phyloP scores from a whole-genome alignment of 2,888 invertebrate genomes.

The Drosophila flavopinicola region DNA sequence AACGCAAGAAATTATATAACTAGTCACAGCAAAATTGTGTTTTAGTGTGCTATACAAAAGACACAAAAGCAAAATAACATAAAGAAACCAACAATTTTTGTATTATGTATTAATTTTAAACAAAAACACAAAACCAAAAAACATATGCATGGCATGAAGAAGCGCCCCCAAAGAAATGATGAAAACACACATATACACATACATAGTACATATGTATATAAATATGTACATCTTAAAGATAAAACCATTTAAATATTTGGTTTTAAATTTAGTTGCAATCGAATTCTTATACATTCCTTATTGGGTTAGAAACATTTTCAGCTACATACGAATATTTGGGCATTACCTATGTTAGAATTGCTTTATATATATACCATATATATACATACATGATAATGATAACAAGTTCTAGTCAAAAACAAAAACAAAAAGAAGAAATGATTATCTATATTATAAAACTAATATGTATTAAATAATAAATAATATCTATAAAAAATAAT shows the following conservation, averaged over 20 bases:
- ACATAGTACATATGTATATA: slow-evolving; percentile 7
- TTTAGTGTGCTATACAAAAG: slow-evolving; percentile 60
- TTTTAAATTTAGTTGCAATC: slow-evolving; percentile 43
- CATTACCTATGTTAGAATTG: slow-evolving; percentile 39
- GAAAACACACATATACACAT: slow-evolving; percentile 4
- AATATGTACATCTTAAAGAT: slow-evolving; percentile 1
- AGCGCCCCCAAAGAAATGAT: slow-evolving; percentile 25
- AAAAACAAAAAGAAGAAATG: slow-evolving; percentile 54
- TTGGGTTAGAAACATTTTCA: slow-evolving; percentile 12
- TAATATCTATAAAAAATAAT: slow-evolving; percentile 61
- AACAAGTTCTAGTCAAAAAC: slow-evolving; percentile 75
- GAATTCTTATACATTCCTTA: slow-evolving; percentile 26
- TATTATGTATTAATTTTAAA: slow-evolving; percentile 57
- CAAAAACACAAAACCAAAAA: slow-evolving; percentile 28
- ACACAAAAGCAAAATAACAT: slow-evolving; percentile 6
- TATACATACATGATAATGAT: slow-evolving; percentile 36
- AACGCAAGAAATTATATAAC: slow-evolving; percentile 54
- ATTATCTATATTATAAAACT: slow-evolving; percentile 56
- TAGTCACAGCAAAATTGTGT: slow-evolving; percentile 66
- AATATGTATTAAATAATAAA: slow-evolving; percentile 49
- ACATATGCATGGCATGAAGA: slow-evolving; percentile 68
- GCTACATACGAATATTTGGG: slow-evolving; percentile 8
- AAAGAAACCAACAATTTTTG: slow-evolving; percentile 44
- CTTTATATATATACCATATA: slow-evolving; percentile 41
- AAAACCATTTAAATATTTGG: slow-evolving; percentile 4